Evolutionary conservation across 2,888 invertebrate genomes (phyloP), one percentile per base, ranked within the genome.

Genomic region (Parnassius mnemosyne): DNA sequence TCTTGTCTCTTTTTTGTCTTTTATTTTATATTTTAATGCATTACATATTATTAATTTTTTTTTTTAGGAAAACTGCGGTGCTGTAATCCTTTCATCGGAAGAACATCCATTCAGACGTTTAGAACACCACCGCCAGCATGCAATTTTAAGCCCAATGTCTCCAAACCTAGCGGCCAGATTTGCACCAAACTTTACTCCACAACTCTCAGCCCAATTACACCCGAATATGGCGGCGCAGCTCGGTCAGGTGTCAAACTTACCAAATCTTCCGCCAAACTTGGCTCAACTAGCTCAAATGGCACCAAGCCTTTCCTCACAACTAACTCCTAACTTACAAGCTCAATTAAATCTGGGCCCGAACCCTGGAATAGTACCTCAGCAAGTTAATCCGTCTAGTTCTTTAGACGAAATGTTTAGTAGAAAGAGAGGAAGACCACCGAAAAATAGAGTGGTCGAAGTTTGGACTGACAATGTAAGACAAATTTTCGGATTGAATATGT

Each of bases 351-450:
- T 91, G 46, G 87, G 87, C 10, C 84, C 88, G 10, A 88, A 81
- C 53, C 80, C 87, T 50, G 81, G 79, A 41, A 76, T 86, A 1
- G 80, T 83, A 0, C 87, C 87, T 0, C 89, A 89, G 44, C 91
- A 89, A 16, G 77, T 87, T 0, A 91, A 87, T 55, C 87, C 92
- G 43, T 93, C 94, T 7, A 96, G 95, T 66, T 95, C 96, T 46
- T 93, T 97, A 70, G 97, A 98, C 82, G 97, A 97, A 59, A 96
- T 98, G 94, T 97, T 97, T 79, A 95, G 97, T 81, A 93, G 98
- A 65, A 97, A 98, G 77, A 93, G 98, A 43, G 98, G 99, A 53
- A 93, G 99, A 66, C 99, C 99, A n/a, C 98, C 98, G 12, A 99
- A 99, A 89, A 98, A 98, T 83, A 94, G 97, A 0, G 95, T 97